Percentiles rank a stretch among this genome's conserved stretches.
Evolutionary conservation across 37 sponge, comb jelly and placozoan species (phyloP).

Genomic region (Cladorhizidae sp.): DNA sequence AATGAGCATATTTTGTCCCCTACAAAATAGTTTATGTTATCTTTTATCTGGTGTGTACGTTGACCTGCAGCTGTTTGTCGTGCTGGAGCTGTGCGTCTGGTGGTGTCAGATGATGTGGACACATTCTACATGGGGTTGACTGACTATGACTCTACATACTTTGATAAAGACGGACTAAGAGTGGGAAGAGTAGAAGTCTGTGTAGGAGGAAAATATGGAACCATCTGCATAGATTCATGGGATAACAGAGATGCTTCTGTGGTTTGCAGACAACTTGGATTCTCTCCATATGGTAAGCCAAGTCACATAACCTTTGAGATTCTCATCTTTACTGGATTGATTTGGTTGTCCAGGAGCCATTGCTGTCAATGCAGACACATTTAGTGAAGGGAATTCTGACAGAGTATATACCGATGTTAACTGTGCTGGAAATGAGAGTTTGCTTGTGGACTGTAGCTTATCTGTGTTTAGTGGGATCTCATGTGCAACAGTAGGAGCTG

Average conservation of each 20-base stretch:
- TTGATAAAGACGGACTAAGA: slow-evolving; percentile 29
- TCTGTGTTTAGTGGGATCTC: neutral
- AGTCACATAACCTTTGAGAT: neutral
- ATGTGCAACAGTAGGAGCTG: slow-evolving; percentile 14
- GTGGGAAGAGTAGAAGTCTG: slow-evolving; percentile 53
- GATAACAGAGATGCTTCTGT: slow-evolving; percentile 40
- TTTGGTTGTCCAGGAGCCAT: slow-evolving; percentile 12
- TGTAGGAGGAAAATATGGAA: slow-evolving; percentile 37
- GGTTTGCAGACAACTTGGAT: slow-evolving; percentile 31
- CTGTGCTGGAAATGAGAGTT: slow-evolving; percentile 35
- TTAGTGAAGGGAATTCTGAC: slow-evolving; percentile 14
- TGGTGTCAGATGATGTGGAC: neutral
- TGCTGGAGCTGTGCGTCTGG: slow-evolving; percentile 24
- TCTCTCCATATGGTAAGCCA: slow-evolving; percentile 44
- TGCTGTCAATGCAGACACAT: slow-evolving; percentile 15
- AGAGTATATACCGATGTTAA: slow-evolving; percentile 14
- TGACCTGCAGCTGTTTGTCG: slow-evolving; percentile 13
- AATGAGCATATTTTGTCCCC: too few relatives aligned
- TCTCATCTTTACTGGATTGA: neutral
- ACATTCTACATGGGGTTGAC: slow-evolving; percentile 7
- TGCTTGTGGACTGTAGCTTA: slow-evolving; percentile 12
- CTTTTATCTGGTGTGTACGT: too few relatives aligned
- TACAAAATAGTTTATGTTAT: neutral
- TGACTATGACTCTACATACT: neutral
- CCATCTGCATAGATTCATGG: slow-evolving; percentile 37